A percentile compares a stretch with the other conserved stretches of the same genome.
These are phyloP conservation scores for Ardeotis arabs DNA, from an alignment of 2,113 vertebrate genomes.

Conservation along the genomic window DNA sequence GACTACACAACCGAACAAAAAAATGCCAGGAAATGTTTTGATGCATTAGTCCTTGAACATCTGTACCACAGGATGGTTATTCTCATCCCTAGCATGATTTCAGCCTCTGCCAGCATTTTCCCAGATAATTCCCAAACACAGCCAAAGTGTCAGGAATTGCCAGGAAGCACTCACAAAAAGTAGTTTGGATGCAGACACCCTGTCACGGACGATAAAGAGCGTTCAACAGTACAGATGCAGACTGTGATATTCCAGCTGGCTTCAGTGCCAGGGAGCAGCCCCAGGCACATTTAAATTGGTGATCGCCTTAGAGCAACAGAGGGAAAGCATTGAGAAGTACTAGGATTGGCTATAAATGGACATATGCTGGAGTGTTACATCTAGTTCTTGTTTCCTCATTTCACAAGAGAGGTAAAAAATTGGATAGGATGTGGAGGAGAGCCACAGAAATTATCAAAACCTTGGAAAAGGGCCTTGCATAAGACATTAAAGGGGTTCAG, in stretches of 20 bases:
- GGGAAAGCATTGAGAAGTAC: background rate
- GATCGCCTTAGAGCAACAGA: background rate
- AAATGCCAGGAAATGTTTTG: background rate
- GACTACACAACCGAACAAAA: background rate
- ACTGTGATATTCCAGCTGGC: background rate
- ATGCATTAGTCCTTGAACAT: background rate
- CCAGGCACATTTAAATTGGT: background rate
- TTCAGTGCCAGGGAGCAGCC: background rate
- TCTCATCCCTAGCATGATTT: background rate
- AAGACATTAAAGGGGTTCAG: conserved; percentile 15
- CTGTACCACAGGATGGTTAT: rapidly evolving
- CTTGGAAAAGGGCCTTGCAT: conserved; percentile 10
- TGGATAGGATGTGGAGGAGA: background rate
- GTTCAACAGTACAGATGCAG: background rate
- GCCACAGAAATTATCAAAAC: background rate
- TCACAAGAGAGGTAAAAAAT: background rate
- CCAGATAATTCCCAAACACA: background rate
- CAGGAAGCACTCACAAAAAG: background rate
- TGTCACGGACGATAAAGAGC: background rate
- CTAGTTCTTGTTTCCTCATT: background rate
- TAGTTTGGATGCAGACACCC: background rate
- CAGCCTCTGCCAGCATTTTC: background rate
- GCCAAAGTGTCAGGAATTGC: background rate
- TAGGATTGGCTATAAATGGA: background rate
- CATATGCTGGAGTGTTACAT: background rate